Evolutionary conservation across 92 coral and sea anemone genomes (phyloP).

Genomic region (Diadumene lineata): DNA sequence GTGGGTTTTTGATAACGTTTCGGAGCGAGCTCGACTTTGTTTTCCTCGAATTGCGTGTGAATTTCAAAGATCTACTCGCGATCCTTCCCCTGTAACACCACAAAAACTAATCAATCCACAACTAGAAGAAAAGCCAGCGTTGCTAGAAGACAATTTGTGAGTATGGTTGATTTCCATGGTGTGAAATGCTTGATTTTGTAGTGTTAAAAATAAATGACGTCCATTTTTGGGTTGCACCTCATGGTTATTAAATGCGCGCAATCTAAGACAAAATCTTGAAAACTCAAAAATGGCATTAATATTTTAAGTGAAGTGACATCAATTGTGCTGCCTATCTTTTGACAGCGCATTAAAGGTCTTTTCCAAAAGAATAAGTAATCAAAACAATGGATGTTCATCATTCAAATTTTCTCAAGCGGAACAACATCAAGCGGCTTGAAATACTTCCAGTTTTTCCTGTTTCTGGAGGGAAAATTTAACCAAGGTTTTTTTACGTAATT

Average conservation of each 20-base stretch:
- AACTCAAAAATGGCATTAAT: conserved; percentile 6
- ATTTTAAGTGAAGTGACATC: not conserved
- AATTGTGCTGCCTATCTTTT: not conserved
- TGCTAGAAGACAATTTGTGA: conserved; percentile 23
- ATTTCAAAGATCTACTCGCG: conserved; percentile 2
- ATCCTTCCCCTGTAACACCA: not conserved
- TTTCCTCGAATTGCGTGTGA: conserved; percentile 26
- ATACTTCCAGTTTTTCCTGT: too few species aligned
- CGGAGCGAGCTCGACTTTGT: conserved; percentile 28
- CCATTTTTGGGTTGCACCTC: not conserved
- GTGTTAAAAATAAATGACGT: not conserved
- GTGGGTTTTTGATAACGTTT: conserved; percentile 26
- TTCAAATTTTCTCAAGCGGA: too few species aligned
- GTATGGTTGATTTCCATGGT: not conserved
- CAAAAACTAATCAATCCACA: not conserved
- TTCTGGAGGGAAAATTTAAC: too few species aligned
- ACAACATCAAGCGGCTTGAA: too few species aligned
- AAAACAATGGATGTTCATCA: not conserved
- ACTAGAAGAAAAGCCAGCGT: conserved; percentile 15
- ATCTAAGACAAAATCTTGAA: conserved; percentile 17
- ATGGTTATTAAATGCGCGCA: not conserved
- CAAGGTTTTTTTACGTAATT: too few species aligned
- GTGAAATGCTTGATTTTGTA: not conserved
- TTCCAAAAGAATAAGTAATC: not conserved
- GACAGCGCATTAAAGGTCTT: not conserved